A percentile compares a stretch with the other conserved stretches of the same genome.
phyloP scores from a whole-genome alignment of 2,797 vertebrate species.

The Scarus forsteni region DNA sequence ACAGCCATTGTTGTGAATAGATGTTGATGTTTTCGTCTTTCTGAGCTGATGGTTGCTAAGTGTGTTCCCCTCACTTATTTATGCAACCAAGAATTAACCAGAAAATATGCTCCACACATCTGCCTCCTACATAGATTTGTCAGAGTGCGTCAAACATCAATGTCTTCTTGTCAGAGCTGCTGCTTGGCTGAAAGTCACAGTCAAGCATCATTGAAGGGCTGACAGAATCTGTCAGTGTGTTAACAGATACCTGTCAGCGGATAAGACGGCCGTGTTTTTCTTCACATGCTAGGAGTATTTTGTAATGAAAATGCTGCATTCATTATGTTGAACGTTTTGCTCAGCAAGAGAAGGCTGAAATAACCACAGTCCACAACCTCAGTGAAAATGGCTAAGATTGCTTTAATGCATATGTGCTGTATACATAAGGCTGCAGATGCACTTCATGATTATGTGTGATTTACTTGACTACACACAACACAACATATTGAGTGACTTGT shows the following conservation, averaged over 20 bases:
- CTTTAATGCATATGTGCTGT: background rate
- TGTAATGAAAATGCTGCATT: background rate
- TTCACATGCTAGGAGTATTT: background rate
- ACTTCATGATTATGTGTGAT: background rate
- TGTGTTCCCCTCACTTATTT: background rate
- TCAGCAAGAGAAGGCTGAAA: background rate
- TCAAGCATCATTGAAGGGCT: background rate
- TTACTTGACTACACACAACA: too few species aligned
- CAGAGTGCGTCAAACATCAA: background rate
- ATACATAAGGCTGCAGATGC: background rate
- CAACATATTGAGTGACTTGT: too few species aligned
- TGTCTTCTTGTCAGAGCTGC: background rate
- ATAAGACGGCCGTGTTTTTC: background rate
- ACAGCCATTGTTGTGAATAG: too few species aligned
- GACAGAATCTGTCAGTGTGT: background rate
- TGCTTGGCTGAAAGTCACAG: background rate
- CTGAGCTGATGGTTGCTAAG: background rate
- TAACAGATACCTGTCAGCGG: background rate
- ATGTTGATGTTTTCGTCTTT: too few species aligned
- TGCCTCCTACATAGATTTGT: background rate
- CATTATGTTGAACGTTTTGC: background rate
- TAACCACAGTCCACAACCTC: background rate
- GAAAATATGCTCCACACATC: background rate
- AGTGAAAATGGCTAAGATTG: background rate
- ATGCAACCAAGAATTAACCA: background rate